phyloP scores from a whole-genome alignment of 1,140 invertebrate genomes.

The Trachymyrmex cornetzi region DNA sequence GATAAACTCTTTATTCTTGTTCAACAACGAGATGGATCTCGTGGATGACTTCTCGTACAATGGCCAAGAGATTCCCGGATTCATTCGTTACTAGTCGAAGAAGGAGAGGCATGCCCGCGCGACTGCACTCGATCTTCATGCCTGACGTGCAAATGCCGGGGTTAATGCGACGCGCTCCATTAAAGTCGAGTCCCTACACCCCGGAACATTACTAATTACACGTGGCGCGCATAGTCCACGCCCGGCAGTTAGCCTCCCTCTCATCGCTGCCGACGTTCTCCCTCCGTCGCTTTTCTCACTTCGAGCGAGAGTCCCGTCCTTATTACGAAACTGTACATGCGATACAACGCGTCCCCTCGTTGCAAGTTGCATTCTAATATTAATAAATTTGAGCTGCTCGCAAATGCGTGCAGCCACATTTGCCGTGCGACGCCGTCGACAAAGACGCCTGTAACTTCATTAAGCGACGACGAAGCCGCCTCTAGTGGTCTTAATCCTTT shows the following conservation, averaged over 20 bases:
- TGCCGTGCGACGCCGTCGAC: conserved; percentile 10
- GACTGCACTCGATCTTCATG: conserved; percentile 77
- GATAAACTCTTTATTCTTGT: not conserved
- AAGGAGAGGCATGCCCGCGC: conserved; percentile 56
- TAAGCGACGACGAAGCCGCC: conserved; percentile 58
- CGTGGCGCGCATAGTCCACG: conserved; percentile 74
- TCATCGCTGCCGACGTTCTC: not conserved
- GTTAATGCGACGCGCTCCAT: conserved; percentile 81
- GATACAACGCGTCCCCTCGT: not conserved
- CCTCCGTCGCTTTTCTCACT: conserved; percentile 4
- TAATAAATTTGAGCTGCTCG: conserved; percentile 67
- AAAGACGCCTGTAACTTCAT: conserved; percentile 67
- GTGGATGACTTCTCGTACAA: conserved; percentile 19
- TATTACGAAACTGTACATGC: conserved; percentile 29
- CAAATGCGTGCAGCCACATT: conserved; percentile 36
- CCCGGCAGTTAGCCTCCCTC: conserved; percentile 54
- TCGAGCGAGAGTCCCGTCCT: conserved; percentile 26
- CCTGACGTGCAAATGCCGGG: conserved; percentile 78
- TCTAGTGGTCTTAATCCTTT: conserved; percentile 31
- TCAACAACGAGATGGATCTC: not conserved
- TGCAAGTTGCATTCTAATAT: conserved; percentile 63
- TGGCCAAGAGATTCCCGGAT: conserved; percentile 38
- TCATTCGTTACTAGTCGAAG: conserved; percentile 70
- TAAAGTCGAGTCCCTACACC: conserved; percentile 78
- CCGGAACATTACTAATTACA: conserved; percentile 80